These are phyloP conservation scores for Pangasius macronema DNA, from an alignment of 2,797 vertebrate genomes.

Conservation along the genomic window DNA sequence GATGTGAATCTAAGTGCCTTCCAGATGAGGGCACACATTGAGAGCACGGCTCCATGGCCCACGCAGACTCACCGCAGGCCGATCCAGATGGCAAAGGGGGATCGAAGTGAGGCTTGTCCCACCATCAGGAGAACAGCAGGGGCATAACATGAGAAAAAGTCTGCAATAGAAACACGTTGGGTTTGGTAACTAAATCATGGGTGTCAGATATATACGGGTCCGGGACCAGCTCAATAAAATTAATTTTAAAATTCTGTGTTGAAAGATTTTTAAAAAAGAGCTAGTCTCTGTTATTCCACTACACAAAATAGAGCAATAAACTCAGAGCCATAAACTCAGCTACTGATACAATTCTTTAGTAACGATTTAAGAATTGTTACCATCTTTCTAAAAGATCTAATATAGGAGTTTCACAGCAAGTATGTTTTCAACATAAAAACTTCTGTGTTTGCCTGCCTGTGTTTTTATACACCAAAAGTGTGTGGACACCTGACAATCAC, in stretches of 20 bases:
- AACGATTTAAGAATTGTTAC: not conserved
- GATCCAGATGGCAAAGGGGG: constrained; percentile 31
- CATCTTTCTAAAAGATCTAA: not conserved
- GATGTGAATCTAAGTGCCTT: constrained; percentile 8
- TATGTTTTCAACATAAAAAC: not conserved
- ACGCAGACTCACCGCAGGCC: constrained; percentile 6
- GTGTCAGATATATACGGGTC: no score
- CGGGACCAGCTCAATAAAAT: not conserved
- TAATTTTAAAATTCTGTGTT: not conserved
- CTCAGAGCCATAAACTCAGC: not conserved
- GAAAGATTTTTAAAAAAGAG: not conserved
- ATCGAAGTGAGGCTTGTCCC: constrained; percentile 22
- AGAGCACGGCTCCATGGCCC: not conserved
- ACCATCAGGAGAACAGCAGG: constrained; percentile 33
- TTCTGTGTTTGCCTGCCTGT: not conserved
- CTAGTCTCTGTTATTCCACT: not conserved
- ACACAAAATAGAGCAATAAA: not conserved
- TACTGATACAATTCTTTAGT: not conserved
- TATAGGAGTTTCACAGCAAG: not conserved
- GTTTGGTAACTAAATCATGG: not conserved
- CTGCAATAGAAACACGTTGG: not conserved
- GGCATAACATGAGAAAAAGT: not conserved
- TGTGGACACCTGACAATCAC: not conserved
- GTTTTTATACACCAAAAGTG: not conserved
- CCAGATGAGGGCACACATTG: constrained; percentile 6